phyloP scores from a whole-genome alignment of 2,797 vertebrate species.

The Hypotaenidia okinawae region DNA sequence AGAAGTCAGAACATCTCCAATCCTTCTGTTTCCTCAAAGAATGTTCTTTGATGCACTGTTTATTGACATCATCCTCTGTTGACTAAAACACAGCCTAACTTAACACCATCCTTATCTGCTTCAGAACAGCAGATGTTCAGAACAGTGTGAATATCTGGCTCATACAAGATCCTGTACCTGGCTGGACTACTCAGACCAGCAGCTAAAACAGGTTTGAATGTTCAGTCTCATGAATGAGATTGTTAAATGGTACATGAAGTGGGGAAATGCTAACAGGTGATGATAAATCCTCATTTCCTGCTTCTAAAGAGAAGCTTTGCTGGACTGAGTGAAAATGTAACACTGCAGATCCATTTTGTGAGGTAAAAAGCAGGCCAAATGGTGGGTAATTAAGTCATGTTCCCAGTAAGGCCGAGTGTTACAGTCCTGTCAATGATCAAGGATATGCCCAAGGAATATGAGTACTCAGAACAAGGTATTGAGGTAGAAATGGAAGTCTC shows the following conservation, averaged over 20 bases:
- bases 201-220: conserved; percentile 75
- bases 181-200: conserved; percentile 81
- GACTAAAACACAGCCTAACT: background rate
- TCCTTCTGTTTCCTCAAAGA: background rate
- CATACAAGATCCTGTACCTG: conserved; percentile 85
- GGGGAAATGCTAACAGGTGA: background rate
- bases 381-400: background rate
- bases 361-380: background rate
- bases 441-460: background rate
- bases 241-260: background rate
- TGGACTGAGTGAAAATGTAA: background rate
- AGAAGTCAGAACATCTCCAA: background rate
- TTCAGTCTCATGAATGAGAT: background rate
- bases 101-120: background rate
- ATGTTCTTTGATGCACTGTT: background rate
- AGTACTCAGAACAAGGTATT: background rate
- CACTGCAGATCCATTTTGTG: background rate
- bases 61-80: background rate
- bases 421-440: background rate
- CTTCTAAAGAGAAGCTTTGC: background rate
- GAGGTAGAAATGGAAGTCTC: background rate
- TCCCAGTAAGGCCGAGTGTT: background rate
- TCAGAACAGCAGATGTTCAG: conserved; percentile 82
- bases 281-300: background rate
- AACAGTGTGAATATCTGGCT: conserved; percentile 80